A percentile compares a stretch with the other conserved stretches of the same genome.
These are phyloP conservation scores for Tetraodon nigroviridis DNA, from an alignment of 2,113 vertebrate species.

Conservation along the genomic window DNA sequence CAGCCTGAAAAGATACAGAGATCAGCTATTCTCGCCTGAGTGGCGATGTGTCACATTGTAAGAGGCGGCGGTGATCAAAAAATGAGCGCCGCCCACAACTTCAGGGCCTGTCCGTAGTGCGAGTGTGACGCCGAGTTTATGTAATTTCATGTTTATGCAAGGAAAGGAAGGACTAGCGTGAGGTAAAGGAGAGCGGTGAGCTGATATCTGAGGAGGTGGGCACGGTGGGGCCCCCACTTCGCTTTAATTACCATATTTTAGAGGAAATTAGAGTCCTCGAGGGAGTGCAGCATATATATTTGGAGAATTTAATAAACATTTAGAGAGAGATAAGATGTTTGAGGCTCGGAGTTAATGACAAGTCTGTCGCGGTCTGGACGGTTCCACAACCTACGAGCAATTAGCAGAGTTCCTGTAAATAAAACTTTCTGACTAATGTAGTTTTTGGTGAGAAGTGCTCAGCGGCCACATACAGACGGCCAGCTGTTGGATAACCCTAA, in stretches of 20 bases:
- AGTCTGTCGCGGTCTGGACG: not conserved
- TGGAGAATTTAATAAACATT: constrained; percentile 50
- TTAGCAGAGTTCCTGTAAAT: no score
- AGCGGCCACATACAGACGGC: no score
- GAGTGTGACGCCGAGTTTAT: constrained; percentile 56
- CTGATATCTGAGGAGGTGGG: constrained; percentile 35
- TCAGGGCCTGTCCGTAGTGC: constrained; percentile 35
- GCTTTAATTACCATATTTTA: constrained; percentile 49
- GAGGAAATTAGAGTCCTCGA: constrained; percentile 42
- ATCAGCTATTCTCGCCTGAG: constrained; percentile 67
- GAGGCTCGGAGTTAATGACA: no score
- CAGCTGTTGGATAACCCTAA: no score
- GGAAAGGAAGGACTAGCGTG: constrained; percentile 32
- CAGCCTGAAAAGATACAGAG: constrained; percentile 52
- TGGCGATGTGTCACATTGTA: constrained; percentile 64
- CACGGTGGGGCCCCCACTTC: constrained; percentile 33
- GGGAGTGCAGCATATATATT: constrained; percentile 37
- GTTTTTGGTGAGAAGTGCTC: no score
- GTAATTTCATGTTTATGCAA: constrained; percentile 69
- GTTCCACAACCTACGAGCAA: not conserved
- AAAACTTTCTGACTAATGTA: not conserved
- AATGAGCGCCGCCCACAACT: constrained; percentile 65
- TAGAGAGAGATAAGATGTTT: constrained; percentile 38
- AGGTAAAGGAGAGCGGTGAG: constrained; percentile 29
- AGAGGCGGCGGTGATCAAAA: constrained; percentile 67